Conservation (phyloP, 2,888 invertebrate genomes). For the Lepidochrysops patricia region DNA sequence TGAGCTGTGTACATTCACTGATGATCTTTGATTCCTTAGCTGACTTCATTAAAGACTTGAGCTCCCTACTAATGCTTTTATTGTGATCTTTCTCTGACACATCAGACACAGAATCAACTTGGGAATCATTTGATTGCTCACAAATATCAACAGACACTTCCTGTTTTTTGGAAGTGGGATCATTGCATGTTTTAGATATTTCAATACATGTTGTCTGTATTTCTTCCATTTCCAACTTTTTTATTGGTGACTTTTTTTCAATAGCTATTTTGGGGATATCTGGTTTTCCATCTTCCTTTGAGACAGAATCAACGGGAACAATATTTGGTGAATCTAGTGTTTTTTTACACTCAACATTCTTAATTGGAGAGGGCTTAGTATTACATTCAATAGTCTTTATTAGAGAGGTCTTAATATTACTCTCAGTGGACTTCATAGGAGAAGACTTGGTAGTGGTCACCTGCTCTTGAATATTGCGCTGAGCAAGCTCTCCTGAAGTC, state of each 20-base stretch:
- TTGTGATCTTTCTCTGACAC: constrained; percentile 52
- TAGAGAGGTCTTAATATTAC: background rate
- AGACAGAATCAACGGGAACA: background rate
- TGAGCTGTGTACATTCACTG: constrained; percentile 72
- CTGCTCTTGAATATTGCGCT: background rate
- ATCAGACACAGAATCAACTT: constrained; percentile 39
- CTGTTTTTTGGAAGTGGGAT: background rate
- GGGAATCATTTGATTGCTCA: constrained; percentile 47
- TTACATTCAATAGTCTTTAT: background rate
- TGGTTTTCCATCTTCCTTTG: constrained; percentile 1
- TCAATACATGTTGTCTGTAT: constrained; percentile 11
- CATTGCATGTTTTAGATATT: constrained; percentile 18
- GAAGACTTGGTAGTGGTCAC: background rate
- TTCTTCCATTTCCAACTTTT: constrained; percentile 12
- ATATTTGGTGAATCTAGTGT: background rate
- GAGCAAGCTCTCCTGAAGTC: background rate
- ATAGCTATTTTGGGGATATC: background rate
- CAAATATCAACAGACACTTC: constrained; percentile 19
- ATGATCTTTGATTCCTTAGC: constrained; percentile 81
- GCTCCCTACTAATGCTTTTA: constrained; percentile 71
- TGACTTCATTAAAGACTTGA: constrained; percentile 77
- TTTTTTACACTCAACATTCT: background rate
- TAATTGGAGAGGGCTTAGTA: background rate
- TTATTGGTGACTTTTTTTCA: constrained; percentile 12
- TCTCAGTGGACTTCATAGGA: background rate